Base-by-base conservation (phyloP, 1,140 invertebrate species). In the Theocolax elegans region DNA sequence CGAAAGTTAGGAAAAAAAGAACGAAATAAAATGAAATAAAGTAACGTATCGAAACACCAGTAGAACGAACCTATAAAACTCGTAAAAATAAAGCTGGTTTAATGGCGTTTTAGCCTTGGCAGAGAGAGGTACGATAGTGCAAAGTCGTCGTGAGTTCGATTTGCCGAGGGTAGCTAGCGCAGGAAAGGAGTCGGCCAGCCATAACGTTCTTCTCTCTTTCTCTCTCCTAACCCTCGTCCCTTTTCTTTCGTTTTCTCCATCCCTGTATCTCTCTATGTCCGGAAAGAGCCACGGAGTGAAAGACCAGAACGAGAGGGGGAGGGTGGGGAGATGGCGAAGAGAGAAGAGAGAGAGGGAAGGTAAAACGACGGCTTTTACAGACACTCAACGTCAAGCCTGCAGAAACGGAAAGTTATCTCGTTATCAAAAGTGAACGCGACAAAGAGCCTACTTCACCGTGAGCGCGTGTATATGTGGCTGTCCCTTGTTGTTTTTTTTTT, bases 391-490 rank as follows among this genome's bases (percentile, higher is more conserved):
- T 58, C 54, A 44, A 44, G 46, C 40, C 15, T 56, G 21, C 17
- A 56, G 2, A 19, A 38, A 42, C 17, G 21, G 23, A 62, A 68
- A 53, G 48, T 68, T 60, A 68, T 68, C 67, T 68, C 58, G 46
- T 68, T 68, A 68, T 62, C 58, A 62, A 60, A 68, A 53, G 48
- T 59, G 54, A 58, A 25, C 44, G 66, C 54, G 54, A 49, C 17
- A 67, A 58, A 49, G 31, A 48, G 44, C 21, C 40, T n/a, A 48
- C 42, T 56, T 40, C 12, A 35, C 1, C 27, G 49, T 23, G n/a
- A 9, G 19, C 21, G 25, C 21, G 17, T 9, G 0, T 42, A n/a
- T 15, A 17, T 17, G 27, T n/a, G 17, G 10, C 27, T 48, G 19
- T 27, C 59, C 27, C 9, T 35, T 31, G 42, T 21, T 27, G 12